phyloP scores from a whole-genome alignment of 2,888 invertebrate species.

The Pseudococcus jackbeardsleyi region DNA sequence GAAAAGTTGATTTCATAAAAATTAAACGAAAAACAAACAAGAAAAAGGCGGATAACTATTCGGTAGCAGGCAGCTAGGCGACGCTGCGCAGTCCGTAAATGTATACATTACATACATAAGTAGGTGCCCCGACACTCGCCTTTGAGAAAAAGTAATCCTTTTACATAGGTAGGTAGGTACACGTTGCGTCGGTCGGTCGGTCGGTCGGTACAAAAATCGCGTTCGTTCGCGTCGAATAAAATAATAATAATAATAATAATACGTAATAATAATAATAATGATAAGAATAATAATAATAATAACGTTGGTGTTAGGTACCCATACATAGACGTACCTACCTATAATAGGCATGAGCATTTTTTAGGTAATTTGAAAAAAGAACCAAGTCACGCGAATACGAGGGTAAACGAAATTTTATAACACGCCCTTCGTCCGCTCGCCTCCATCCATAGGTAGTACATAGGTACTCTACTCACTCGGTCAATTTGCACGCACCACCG shows the following conservation, averaged over 20 bases:
- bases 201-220: neutral
- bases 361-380: neutral
- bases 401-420: neutral
- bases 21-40: constrained; percentile 20
- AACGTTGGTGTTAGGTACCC: too few relatives aligned
- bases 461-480: too few relatives aligned
- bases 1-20: neutral
- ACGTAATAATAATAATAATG: too few relatives aligned
- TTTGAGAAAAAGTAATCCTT: neutral
- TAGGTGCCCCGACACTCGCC: too few relatives aligned
- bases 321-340: too few relatives aligned
- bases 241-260: too few relatives aligned
- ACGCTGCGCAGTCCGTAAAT: too few relatives aligned
- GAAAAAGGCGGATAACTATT: neutral
- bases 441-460: too few relatives aligned
- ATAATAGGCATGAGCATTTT: too few relatives aligned
- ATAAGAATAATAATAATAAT: too few relatives aligned
- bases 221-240: neutral
- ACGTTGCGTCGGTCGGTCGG: too few relatives aligned
- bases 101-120: too few relatives aligned
- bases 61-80: neutral
- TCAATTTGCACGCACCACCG: neutral
- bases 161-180: neutral
- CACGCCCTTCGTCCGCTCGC: neutral
- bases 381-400: neutral